Evolutionary conservation across 2,888 invertebrate genomes (phyloP), one percentile per base, ranked within the genome.

Genomic region (Drosophila phalerata): DNA sequence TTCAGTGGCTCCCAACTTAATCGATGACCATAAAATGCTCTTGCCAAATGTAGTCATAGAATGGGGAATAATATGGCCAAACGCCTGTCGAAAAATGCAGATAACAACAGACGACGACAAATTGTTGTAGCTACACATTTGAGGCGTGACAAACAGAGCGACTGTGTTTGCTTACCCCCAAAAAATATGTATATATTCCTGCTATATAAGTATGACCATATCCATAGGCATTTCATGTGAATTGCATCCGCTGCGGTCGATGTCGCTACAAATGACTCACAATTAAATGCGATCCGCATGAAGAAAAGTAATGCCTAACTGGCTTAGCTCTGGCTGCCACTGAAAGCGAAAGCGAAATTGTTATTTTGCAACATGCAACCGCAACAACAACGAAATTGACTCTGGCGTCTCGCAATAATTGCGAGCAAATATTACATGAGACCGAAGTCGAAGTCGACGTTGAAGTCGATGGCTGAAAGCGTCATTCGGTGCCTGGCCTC

Each of bases 341-440:
- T 48, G 68, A 73, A 78, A 75, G 74, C 74, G 69, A 88, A 88
- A 88, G 85, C 88, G 69, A 88, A 89, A 89, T 76, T 63, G 72
- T 82, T 85, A 79, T 88, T 47, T 79, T 85, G 90, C 86, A 88
- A 84, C 84, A 89, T 88, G 88, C 84, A 89, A 79, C 88, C 79
- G 64, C 82, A 87, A 25, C 88, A 76, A 66, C 68, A 67, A 25
- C 51, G 70, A 63, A 58, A 56, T 70, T 60, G 55, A 37, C 37
- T 66, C 53, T 57, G 67, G 56, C 66, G 84, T 87, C 79, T 81
- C 82, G 85, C 74, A 85, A 85, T 88, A 80, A 85, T 85, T 85
- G 76, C 71, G 81, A 64, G 86, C 83, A 85, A 83, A 85, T 78
- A 88, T 88, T 85, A 81, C 88, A 85, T 79, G 88, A 79, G 69